These are phyloP conservation scores for Pseudomyrmex flavicornis DNA, from an alignment of 1,140 invertebrate genomes.

Conservation along the genomic window DNA sequence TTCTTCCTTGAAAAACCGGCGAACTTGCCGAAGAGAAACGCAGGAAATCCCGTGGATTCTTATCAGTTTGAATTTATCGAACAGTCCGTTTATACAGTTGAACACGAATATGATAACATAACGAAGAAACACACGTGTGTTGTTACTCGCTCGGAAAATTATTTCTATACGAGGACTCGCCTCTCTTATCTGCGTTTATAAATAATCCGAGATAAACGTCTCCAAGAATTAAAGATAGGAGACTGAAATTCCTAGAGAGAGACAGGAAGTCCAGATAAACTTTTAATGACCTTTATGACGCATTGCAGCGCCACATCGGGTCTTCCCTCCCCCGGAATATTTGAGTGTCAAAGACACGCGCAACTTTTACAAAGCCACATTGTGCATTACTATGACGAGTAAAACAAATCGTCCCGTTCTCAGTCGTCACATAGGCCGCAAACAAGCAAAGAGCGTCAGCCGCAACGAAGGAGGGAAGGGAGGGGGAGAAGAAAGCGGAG, in stretches of 20 bases:
- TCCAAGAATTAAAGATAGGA: background rate
- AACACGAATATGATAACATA: background rate
- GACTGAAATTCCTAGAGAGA: background rate
- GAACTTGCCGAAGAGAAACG: background rate
- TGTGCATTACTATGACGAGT: background rate
- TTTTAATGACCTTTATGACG: background rate
- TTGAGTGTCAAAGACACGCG: background rate
- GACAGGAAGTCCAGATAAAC: slow-evolving; percentile 5
- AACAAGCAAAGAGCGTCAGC: slow-evolving; percentile 28
- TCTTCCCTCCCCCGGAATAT: too few species aligned
- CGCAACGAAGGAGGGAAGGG: background rate
- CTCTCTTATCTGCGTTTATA: background rate
- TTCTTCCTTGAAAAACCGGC: background rate
- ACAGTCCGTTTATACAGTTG: background rate
- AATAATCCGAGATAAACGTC: slow-evolving; percentile 11
- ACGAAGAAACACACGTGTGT: background rate
- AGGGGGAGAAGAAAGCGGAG: background rate
- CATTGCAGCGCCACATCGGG: background rate
- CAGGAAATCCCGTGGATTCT: background rate
- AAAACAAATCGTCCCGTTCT: slow-evolving; percentile 13
- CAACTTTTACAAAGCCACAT: background rate
- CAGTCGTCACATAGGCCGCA: slow-evolving; percentile 13
- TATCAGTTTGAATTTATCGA: slow-evolving; percentile 10
- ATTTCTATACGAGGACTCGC: background rate
- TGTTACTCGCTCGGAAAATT: background rate